phyloP scores from a whole-genome alignment of 2,888 invertebrate genomes.

The Drosophila buzzatii region DNA sequence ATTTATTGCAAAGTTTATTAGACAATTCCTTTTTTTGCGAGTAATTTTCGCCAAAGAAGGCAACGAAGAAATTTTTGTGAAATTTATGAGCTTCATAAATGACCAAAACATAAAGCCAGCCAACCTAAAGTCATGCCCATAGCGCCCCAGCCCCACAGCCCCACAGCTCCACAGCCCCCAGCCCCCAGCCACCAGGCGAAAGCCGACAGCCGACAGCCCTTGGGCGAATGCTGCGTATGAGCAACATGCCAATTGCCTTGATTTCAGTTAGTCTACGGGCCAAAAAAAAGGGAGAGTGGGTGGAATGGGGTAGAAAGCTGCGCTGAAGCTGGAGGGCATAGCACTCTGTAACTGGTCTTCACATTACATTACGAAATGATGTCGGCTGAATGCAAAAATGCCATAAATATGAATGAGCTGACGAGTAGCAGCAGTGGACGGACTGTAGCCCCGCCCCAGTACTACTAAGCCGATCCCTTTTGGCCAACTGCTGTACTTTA shows the following conservation, averaged over 20 bases:
- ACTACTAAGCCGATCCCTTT: slow-evolving; percentile 39
- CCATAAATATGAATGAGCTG: slow-evolving; percentile 82
- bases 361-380: slow-evolving; percentile 79
- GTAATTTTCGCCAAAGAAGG: slow-evolving; percentile 68
- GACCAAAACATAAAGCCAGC: slow-evolving; percentile 72
- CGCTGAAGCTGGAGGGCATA: background rate
- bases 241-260: slow-evolving; percentile 80
- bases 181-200: too few relatives aligned
- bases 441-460: slow-evolving; percentile 24
- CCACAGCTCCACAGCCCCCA: background rate
- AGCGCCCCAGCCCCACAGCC: background rate
- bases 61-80: slow-evolving; percentile 56
- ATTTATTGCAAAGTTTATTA: slow-evolving; percentile 81
- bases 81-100: slow-evolving; percentile 83
- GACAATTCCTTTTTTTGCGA: slow-evolving; percentile 65
- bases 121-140: slow-evolving; percentile 18
- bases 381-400: slow-evolving; percentile 78
- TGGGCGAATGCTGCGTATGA: slow-evolving; percentile 68
- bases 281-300: background rate
- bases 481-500: slow-evolving; percentile 77
- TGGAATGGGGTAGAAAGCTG: background rate
- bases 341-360: slow-evolving; percentile 66
- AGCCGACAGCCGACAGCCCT: background rate
- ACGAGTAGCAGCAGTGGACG: slow-evolving; percentile 62
- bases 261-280: slow-evolving; percentile 49